Evolutionary conservation across 2,113 vertebrate genomes (phyloP).

Genomic region (Aegotheles bennettii): DNA sequence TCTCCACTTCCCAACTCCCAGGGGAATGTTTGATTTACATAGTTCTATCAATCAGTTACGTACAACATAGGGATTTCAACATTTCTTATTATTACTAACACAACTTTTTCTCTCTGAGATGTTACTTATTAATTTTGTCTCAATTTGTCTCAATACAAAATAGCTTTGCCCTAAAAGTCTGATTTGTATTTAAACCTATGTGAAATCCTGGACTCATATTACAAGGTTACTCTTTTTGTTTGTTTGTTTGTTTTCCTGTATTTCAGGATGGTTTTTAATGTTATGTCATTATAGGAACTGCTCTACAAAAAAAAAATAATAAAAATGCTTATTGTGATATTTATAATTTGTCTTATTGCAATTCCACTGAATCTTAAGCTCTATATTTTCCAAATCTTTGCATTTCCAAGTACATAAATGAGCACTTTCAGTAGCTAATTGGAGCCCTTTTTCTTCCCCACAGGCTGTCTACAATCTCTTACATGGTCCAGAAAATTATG

Average conservation of each 20-base stretch:
- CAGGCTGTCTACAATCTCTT: conserved; percentile 23
- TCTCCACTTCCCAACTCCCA: not conserved
- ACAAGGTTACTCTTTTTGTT: not conserved
- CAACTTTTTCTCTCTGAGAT: not conserved
- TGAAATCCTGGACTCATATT: not conserved
- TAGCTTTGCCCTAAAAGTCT: not conserved
- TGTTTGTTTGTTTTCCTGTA: not conserved
- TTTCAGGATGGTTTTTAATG: not conserved
- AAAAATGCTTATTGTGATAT: conserved; percentile 29
- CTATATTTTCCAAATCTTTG: conserved; percentile 63
- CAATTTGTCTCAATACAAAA: not conserved
- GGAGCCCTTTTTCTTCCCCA: conserved; percentile 1
- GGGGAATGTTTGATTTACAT: not conserved
- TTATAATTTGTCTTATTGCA: conserved; percentile 28
- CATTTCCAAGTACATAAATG: conserved; percentile 54
- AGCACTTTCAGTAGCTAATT: conserved; percentile 48
- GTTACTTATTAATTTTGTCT: not conserved
- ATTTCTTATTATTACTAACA: not conserved
- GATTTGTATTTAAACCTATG: not conserved
- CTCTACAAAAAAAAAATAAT: conserved; percentile 9
- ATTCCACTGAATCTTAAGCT: conserved; percentile 41
- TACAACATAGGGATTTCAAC: not conserved
- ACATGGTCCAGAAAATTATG: not conserved
- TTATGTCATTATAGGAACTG: not conserved
- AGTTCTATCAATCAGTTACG: not conserved